A percentile compares a stretch with the other conserved stretches of the same genome.
Evolutionary conservation across 2,113 vertebrate genomes (phyloP).

Genomic region (Fregata magnificens): DNA sequence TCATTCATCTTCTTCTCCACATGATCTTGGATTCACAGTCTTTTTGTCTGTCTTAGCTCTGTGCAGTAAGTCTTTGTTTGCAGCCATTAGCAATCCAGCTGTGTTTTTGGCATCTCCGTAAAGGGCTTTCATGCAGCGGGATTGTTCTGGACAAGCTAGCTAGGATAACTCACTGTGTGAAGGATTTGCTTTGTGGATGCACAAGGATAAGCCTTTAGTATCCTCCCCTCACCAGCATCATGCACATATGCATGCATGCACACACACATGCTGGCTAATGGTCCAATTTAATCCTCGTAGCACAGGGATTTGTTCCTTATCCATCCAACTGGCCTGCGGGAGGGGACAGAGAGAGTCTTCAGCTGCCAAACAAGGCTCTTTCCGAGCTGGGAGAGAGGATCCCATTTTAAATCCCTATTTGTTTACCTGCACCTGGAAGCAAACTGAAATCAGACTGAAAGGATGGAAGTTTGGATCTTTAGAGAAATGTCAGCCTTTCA

Average conservation of each 20-base stretch:
- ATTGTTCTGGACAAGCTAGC: background rate
- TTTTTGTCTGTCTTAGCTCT: background rate
- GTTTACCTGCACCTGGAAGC: background rate
- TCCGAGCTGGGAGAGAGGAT: background rate
- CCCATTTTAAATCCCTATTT: background rate
- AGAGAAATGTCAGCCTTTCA: background rate
- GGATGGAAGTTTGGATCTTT: background rate
- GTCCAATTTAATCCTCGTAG: background rate
- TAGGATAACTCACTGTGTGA: background rate
- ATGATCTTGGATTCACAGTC: background rate
- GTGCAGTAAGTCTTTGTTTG: background rate
- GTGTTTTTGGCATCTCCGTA: background rate
- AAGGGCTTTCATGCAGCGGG: background rate
- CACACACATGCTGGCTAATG: background rate
- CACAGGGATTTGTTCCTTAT: background rate
- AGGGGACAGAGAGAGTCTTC: background rate
- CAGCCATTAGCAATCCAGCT: background rate
- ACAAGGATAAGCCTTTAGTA: background rate
- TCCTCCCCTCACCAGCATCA: background rate
- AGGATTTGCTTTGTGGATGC: background rate
- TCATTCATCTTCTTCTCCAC: background rate
- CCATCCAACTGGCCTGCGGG: background rate
- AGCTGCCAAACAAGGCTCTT: background rate
- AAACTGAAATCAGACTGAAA: background rate
- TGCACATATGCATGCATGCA: background rate